Evolutionary conservation across 2,113 vertebrate genomes (phyloP), one percentile per base, ranked within the genome.

Genomic region (Asarcornis scutulata): DNA sequence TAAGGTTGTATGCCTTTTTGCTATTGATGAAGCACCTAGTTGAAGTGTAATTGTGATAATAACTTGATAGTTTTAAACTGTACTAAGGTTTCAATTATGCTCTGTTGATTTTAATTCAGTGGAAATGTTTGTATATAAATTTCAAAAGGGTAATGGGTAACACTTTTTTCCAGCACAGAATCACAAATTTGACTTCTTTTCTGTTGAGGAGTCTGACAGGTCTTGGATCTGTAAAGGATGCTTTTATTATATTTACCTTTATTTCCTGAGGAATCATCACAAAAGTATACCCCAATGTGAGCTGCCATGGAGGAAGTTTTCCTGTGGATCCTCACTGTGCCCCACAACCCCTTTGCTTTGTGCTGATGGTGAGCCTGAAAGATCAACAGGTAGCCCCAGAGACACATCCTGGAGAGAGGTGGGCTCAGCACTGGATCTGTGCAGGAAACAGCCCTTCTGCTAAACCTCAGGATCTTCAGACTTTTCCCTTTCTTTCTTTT

Each of bases 391-490:
- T 68, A 68, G 53, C 48, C 75, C 44, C 22, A 5, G 53, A 67
- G 15, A 50, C 71, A 7, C 38, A 8, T 42, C 3, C 0, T 1
- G n/a, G 79, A 59, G 15, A 17, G 0, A 1, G 55, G 73, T 16
- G 31, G 69, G 17, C 23, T 55, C n/a, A 27, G 26, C 0, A 0
- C 17, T 26, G n/a, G 46, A 25, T 21, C 53, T 56, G 53, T 55
- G 29, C 11, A 8, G 63, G 52, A 60, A 82, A 44, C 58, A 1
- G 10, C 2, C 0, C 72, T 79, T 16, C 82, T 68, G 52, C 36
- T 59, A 8, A 56, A 29, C 34, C 13, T 50, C 62, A 15, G 26
- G 20, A 53, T 32, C 15, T 38, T n/a, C 53, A 22, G 0, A 7
- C 10, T 2, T 3, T 50, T 22, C 29, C 7, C 6, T 83, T 75